A percentile compares a stretch with the other conserved stretches of the same genome.
phyloP scores from a whole-genome alignment of 1,140 invertebrate species.

The Drosophila sucinea region DNA sequence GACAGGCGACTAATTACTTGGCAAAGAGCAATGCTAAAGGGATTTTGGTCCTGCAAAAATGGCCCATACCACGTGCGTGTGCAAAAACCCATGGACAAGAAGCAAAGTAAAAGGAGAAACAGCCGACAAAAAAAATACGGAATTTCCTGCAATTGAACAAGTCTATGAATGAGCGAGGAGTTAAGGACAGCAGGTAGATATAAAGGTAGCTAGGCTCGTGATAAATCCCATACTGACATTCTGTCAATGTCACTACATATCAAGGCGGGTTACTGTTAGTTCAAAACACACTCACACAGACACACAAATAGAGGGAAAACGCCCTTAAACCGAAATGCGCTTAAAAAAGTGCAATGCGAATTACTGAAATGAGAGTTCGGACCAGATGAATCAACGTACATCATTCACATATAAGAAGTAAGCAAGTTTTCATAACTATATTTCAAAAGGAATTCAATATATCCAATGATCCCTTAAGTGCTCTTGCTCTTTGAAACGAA shows the following conservation, averaged over 20 bases:
- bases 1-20: constrained; percentile 66
- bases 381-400: neutral
- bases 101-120: constrained; percentile 20
- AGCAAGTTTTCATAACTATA: too few relatives aligned
- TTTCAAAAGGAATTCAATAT: too few relatives aligned
- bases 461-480: too few relatives aligned
- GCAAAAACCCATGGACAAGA: constrained; percentile 30
- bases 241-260: constrained; percentile 52
- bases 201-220: neutral
- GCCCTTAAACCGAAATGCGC: constrained; percentile 19
- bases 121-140: neutral
- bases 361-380: neutral
- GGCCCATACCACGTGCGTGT: constrained; percentile 10
- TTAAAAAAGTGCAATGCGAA: constrained; percentile 22
- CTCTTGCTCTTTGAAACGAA: too few relatives aligned
- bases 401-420: neutral
- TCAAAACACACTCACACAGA: constrained; percentile 14
- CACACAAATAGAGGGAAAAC: neutral
- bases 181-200: constrained; percentile 39
- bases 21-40: constrained; percentile 47
- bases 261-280: constrained; percentile 14
- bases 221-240: constrained; percentile 51
- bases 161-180: constrained; percentile 1
- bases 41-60: constrained; percentile 48
- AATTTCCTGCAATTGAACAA: constrained; percentile 13